Percentiles rank a stretch among this genome's conserved stretches.
Evolutionary conservation across 2,888 invertebrate species (phyloP).

Genomic region (Congeria kusceri): DNA sequence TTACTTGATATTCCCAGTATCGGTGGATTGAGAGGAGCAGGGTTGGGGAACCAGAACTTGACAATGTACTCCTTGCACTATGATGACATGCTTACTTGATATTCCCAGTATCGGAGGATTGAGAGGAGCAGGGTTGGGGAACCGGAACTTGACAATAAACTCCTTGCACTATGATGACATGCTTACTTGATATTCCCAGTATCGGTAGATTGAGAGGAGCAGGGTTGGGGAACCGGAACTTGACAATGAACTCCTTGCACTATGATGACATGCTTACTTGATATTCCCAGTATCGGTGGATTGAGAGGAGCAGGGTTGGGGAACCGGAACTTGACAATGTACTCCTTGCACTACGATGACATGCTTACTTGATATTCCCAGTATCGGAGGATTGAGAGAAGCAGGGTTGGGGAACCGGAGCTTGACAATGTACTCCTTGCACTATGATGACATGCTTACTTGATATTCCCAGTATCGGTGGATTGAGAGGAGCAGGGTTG

Average conservation of each 20-base stretch:
- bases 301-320: neutral
- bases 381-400: constrained; percentile 97
- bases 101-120: neutral
- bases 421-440: constrained; percentile 97
- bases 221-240: too few species aligned
- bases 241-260: too few species aligned
- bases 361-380: constrained; percentile 90
- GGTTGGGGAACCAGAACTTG: too few species aligned
- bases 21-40: too few species aligned
- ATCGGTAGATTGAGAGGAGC: too few species aligned
- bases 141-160: neutral
- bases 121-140: neutral
- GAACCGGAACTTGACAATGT: neutral
- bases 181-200: too few species aligned
- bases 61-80: too few species aligned
- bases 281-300: neutral
- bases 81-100: neutral
- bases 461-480: constrained; percentile 97
- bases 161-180: neutral
- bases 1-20: too few species aligned
- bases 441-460: constrained; percentile 43
- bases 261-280: constrained; percentile 47
- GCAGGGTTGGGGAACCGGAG: constrained; percentile 99
- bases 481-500: constrained; percentile 97
- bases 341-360: neutral